Evolutionary conservation across 2,113 vertebrate species (phyloP).

Genomic region (Silurus meridionalis): DNA sequence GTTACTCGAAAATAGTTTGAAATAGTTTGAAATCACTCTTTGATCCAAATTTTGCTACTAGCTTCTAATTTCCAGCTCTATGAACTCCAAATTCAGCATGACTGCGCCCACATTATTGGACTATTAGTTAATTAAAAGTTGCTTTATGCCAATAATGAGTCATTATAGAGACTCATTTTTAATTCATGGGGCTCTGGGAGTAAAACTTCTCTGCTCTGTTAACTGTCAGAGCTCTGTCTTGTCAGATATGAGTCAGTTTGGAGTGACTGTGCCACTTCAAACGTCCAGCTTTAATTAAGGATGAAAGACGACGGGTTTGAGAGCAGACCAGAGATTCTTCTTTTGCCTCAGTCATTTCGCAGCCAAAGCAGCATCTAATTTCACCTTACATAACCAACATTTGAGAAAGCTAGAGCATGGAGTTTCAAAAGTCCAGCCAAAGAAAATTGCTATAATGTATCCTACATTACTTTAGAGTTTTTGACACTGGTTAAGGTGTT

Average conservation of each 20-base stretch:
- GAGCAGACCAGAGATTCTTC: constrained; percentile 34
- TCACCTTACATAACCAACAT: constrained; percentile 31
- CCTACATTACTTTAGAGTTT: neutral
- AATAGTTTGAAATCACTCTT: constrained; percentile 20
- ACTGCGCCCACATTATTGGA: constrained; percentile 43
- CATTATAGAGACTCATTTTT: constrained; percentile 57
- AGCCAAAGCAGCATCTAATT: constrained; percentile 16
- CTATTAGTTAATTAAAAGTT: constrained; percentile 54
- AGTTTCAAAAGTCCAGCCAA: neutral
- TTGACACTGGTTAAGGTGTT: neutral
- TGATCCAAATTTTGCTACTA: constrained; percentile 28
- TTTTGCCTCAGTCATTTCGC: constrained; percentile 36
- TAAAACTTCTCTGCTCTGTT: constrained; percentile 46
- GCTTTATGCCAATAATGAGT: constrained; percentile 56
- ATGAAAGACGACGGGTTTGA: constrained; percentile 49
- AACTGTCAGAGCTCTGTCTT: constrained; percentile 54
- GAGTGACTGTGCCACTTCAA: constrained; percentile 56
- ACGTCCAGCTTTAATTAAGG: constrained; percentile 57
- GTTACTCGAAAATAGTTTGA: neutral
- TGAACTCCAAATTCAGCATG: constrained; percentile 41
- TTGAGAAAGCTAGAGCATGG: neutral
- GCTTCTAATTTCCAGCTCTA: constrained; percentile 30
- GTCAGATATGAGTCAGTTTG: constrained; percentile 50
- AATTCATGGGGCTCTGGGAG: constrained; percentile 46
- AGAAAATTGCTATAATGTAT: neutral